Evolutionary conservation across 2,888 invertebrate genomes (phyloP).

Genomic region (Athrips mouffetella): DNA sequence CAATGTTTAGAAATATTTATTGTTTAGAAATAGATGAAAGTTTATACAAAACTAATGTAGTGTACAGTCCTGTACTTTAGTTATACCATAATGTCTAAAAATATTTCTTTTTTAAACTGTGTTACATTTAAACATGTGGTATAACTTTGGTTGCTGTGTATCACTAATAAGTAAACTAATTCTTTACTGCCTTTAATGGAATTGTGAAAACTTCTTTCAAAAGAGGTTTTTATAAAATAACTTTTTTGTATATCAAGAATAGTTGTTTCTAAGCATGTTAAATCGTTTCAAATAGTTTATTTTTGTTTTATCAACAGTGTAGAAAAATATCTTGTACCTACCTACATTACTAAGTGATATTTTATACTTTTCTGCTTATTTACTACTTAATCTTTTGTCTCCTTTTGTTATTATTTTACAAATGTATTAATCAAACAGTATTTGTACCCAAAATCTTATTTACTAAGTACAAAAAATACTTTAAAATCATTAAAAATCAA

Average conservation of each 20-base stretch:
- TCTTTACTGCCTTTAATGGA: conserved; percentile 2
- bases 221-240: background rate
- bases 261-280: conserved; percentile 57
- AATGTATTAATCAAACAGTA: conserved; percentile 53
- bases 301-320: conserved; percentile 56
- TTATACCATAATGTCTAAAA: background rate
- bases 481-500: conserved; percentile 9
- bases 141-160: conserved; percentile 7
- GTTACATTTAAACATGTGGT: background rate
- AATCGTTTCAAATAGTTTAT: conserved; percentile 73
- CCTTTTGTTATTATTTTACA: conserved; percentile 20
- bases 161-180: conserved; percentile 11
- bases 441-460: conserved; percentile 39
- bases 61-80: conserved; percentile 17
- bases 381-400: conserved; percentile 29
- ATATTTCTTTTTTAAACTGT: background rate
- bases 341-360: conserved; percentile 52
- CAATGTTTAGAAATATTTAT: conserved; percentile 47
- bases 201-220: background rate
- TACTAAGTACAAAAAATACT: background rate
- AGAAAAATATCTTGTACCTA: conserved; percentile 33
- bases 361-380: conserved; percentile 41
- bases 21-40: conserved; percentile 42
- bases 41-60: conserved; percentile 34
- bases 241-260: conserved; percentile 16